Evolutionary conservation across 2,888 invertebrate genomes (phyloP).

Genomic region (Athripsodes cinereus): DNA sequence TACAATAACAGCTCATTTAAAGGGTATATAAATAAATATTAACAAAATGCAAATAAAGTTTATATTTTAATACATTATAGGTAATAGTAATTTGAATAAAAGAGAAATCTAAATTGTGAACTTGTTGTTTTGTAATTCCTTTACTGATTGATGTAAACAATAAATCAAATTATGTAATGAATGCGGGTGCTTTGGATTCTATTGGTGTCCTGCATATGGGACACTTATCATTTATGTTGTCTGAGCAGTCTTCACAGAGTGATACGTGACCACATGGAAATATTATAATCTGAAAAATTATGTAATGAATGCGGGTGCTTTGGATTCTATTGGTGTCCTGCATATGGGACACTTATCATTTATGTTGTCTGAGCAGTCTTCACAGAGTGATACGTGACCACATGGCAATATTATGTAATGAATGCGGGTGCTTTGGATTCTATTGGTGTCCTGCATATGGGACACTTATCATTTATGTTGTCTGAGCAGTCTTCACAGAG

Average conservation of each 20-base stretch:
- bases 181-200: conserved; percentile 65
- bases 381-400: no score
- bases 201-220: conserved; percentile 75
- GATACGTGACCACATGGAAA: conserved; percentile 89
- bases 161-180: conserved; percentile 66
- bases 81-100: no score
- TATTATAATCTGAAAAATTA: conserved; percentile 61
- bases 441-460: conserved; percentile 71
- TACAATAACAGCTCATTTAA: no score
- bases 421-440: conserved; percentile 68
- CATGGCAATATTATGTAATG: conserved; percentile 63
- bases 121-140: no score
- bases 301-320: conserved; percentile 37
- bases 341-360: conserved; percentile 73
- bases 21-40: no score
- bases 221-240: conserved; percentile 63
- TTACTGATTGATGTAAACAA: no score
- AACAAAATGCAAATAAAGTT: no score
- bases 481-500: conserved; percentile 81
- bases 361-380: conserved; percentile 73
- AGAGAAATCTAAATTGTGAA: no score
- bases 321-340: conserved; percentile 59
- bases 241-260: conserved; percentile 79
- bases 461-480: conserved; percentile 65
- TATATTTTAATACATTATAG: no score